Percentiles rank a stretch among this genome's conserved stretches.
phyloP scores from a whole-genome alignment of 2,113 vertebrate species.

The Dasyurus viverrinus region DNA sequence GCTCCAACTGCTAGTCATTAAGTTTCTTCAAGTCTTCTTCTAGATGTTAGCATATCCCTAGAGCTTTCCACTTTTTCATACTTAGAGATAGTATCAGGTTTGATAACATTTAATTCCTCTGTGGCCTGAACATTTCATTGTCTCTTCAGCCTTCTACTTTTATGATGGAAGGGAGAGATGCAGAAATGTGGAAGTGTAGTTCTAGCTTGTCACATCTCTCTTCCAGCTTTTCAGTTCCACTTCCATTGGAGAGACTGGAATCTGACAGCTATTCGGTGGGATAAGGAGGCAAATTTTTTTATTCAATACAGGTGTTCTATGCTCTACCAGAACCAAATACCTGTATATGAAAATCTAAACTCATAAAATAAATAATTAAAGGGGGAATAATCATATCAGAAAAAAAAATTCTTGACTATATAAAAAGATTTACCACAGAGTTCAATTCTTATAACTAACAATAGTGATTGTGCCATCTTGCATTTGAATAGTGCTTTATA shows the following conservation, averaged over 20 bases:
- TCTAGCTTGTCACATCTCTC: neutral
- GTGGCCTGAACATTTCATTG: neutral
- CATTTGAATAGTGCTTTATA: neutral
- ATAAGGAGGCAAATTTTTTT: neutral
- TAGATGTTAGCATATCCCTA: neutral
- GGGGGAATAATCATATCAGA: neutral
- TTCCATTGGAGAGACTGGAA: neutral
- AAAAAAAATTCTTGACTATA: conserved; percentile 11
- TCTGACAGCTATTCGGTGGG: neutral
- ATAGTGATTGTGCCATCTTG: neutral
- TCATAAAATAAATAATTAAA: conserved; percentile 3
- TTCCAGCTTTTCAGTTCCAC: neutral
- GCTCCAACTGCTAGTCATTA: neutral
- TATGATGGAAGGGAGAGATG: neutral
- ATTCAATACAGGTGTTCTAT: neutral
- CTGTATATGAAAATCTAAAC: neutral
- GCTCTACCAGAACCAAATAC: neutral
- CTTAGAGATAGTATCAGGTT: neutral
- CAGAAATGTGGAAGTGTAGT: neutral
- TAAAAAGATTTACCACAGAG: neutral
- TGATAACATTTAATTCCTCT: neutral
- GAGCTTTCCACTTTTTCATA: neutral
- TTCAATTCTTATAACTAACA: neutral
- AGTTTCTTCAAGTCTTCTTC: neutral
- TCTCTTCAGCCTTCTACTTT: neutral